These are phyloP conservation scores for Pardalotus punctatus DNA, from an alignment of 2,113 vertebrate species.

Conservation along the genomic window DNA sequence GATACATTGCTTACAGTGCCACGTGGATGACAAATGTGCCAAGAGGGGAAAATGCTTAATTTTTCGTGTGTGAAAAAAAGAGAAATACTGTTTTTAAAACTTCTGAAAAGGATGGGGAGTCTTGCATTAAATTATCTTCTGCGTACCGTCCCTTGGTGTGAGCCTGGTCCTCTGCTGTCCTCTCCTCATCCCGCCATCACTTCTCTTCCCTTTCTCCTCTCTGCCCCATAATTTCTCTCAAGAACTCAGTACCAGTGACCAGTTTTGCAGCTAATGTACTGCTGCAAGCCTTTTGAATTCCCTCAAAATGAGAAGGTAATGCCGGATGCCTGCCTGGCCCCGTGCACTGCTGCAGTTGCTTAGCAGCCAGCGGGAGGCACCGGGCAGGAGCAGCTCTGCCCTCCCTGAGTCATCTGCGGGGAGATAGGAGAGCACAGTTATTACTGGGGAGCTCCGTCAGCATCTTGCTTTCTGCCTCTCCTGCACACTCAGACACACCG, in stretches of 20 bases:
- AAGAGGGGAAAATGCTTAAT: background rate
- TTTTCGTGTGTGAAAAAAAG: background rate
- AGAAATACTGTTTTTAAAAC: background rate
- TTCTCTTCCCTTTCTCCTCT: background rate
- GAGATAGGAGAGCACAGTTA: background rate
- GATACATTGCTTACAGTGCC: background rate
- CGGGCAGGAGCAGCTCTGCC: background rate
- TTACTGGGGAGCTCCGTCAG: background rate
- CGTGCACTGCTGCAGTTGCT: background rate
- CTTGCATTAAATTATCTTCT: background rate
- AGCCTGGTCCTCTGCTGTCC: background rate
- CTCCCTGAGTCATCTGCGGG: background rate
- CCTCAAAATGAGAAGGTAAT: background rate
- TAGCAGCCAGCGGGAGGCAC: background rate
- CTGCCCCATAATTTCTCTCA: background rate
- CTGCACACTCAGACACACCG: accelerated
- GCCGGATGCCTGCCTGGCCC: background rate
- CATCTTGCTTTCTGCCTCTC: background rate
- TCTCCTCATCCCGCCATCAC: background rate
- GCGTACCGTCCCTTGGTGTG: accelerated
- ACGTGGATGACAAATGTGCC: background rate
- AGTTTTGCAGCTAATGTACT: background rate
- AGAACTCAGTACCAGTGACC: background rate
- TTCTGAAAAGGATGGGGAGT: background rate
- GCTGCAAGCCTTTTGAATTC: background rate